A percentile compares a stretch with the other conserved stretches of the same genome.
phyloP scores from a whole-genome alignment of 2,797 vertebrate species.

The Menidia menidia region DNA sequence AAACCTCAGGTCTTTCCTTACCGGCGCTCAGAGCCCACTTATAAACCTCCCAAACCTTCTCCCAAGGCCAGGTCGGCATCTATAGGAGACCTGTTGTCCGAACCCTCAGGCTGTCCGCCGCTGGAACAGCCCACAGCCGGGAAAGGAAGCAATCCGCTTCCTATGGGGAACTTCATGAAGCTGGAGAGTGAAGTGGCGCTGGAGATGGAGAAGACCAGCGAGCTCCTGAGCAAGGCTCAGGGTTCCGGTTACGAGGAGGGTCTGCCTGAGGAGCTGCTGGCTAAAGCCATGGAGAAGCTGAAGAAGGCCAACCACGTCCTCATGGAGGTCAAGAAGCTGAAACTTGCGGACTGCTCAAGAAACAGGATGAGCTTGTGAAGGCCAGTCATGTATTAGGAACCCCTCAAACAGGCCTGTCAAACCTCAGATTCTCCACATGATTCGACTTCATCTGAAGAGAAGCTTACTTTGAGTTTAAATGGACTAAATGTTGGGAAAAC shows the following conservation, averaged over 20 bases:
- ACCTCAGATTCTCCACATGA: no score
- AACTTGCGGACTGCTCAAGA: slow-evolving; percentile 40
- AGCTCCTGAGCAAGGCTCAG: slow-evolving; percentile 78
- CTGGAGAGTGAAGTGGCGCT: slow-evolving; percentile 87
- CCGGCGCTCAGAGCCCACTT: slow-evolving; percentile 44
- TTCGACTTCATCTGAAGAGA: no score
- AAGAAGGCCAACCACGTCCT: slow-evolving; percentile 89
- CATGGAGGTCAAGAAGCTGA: slow-evolving; percentile 86
- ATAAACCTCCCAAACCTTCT: slow-evolving; percentile 54
- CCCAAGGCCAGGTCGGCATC: slow-evolving; percentile 75
- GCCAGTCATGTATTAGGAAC: background rate
- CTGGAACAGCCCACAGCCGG: slow-evolving; percentile 10
- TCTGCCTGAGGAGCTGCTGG: slow-evolving; percentile 83
- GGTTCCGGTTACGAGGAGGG: slow-evolving; percentile 25
- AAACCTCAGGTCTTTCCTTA: slow-evolving; percentile 3
- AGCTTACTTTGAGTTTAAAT: no score
- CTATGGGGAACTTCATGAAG: slow-evolving; percentile 67
- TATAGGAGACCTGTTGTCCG: slow-evolving; percentile 84
- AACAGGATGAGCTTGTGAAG: slow-evolving; percentile 80
- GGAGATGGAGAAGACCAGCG: slow-evolving; percentile 86
- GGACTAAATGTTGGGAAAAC: no score
- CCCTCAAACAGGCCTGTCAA: no score
- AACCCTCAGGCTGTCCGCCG: slow-evolving; percentile 25
- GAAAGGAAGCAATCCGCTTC: background rate
- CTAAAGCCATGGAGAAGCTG: slow-evolving; percentile 90